Percentiles rank a stretch among this genome's conserved stretches.
Conservation (phyloP, 2,113 vertebrate species). For the Melozone crissalis region DNA sequence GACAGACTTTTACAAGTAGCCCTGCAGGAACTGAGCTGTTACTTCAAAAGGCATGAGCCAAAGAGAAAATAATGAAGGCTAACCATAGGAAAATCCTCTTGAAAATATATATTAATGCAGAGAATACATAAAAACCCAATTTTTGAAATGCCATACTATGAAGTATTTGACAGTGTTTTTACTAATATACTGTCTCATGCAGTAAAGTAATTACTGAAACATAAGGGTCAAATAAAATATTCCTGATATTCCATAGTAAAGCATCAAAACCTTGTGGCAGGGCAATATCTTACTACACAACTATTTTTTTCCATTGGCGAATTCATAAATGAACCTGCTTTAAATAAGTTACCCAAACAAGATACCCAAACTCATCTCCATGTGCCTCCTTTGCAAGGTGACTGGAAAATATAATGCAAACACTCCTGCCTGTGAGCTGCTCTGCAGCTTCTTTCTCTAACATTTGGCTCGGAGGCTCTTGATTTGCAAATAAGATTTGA, state of each 20-base stretch:
- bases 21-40: constrained; percentile 61
- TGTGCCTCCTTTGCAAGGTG: neutral
- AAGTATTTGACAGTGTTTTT: neutral
- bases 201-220: neutral
- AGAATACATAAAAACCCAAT: neutral
- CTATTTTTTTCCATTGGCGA: neutral
- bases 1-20: constrained; percentile 58
- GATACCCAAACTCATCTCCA: neutral
- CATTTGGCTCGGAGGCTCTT: neutral
- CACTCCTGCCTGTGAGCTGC: neutral
- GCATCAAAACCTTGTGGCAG: neutral
- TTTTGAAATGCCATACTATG: neutral
- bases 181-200: neutral
- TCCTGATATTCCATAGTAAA: neutral
- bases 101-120: neutral
- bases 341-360: neutral
- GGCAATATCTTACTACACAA: neutral
- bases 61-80: constrained; percentile 45
- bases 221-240: neutral
- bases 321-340: neutral
- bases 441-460: neutral
- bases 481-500: neutral
- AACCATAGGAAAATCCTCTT: constrained; percentile 12
- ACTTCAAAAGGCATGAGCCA: constrained; percentile 32
- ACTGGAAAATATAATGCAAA: neutral